Evolutionary conservation across 2,888 invertebrate genomes (phyloP).

Genomic region (Girardia tigrina): DNA sequence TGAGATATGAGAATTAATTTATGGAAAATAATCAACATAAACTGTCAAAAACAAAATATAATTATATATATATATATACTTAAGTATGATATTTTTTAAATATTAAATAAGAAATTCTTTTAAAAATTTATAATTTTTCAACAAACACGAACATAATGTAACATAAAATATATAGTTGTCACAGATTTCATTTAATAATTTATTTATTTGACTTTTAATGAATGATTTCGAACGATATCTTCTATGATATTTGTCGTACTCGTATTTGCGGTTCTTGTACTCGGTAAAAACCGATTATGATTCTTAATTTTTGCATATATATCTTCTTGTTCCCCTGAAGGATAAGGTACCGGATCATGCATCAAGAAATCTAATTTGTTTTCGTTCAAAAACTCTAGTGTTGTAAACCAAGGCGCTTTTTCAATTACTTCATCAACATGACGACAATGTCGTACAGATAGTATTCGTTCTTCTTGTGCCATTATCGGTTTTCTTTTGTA

Average conservation of each 20-base stretch:
- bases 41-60: too few relatives aligned
- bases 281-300: neutral
- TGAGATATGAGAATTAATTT: too few relatives aligned
- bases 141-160: too few relatives aligned
- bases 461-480: neutral
- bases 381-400: neutral
- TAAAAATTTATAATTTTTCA: too few relatives aligned
- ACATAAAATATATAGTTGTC: too few relatives aligned
- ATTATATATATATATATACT: too few relatives aligned
- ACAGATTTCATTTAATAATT: too few relatives aligned
- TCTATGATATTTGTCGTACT: neutral
- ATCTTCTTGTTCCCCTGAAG: neutral
- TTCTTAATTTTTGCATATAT: neutral
- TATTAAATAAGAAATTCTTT: too few relatives aligned
- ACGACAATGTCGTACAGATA: neutral
- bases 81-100: too few relatives aligned
- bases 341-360: neutral
- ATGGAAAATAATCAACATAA: too few relatives aligned
- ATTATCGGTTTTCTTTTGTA: conserved; percentile 18
- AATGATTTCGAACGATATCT: too few relatives aligned
- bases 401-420: neutral
- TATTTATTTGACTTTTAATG: too few relatives aligned
- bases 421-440: conserved; percentile 15
- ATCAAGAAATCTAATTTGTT: conserved; percentile 15
- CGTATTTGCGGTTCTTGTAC: conserved; percentile 4